Evolutionary conservation across 2,888 invertebrate species (phyloP), one percentile per base, ranked within the genome.

Genomic region (Lydus trimaculatus): DNA sequence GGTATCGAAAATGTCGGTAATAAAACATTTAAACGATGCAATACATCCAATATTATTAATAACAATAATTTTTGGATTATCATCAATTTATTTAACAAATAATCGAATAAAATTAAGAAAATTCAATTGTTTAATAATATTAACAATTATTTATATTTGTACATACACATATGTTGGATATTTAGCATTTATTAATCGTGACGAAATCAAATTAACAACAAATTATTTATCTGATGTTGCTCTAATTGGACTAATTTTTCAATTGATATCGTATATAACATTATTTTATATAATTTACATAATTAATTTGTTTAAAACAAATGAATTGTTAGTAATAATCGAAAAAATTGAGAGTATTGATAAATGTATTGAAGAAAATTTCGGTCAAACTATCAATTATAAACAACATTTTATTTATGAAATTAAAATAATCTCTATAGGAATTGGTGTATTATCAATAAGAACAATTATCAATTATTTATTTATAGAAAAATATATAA

Each of bases 201-300:
- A 63, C 63, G 15, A 13, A 39, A 31, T 2, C 56, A 65, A 33
- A 33, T 39, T 33, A 63, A 66, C 28, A 31, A 43, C 31, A 23
- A 68, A 59, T 61, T 71, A 67, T 52, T 65, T 52, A 15, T 64
- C 66, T 31, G 73, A 71, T 13, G 71, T 73, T 13, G 58, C 66
- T 0, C 61, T 68, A 62, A 67, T 63, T 33, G 67, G 68, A 23
- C 43, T 70, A 13, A 65, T 66, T 20, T 68, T 67, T 43, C 66
- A 67, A 25, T 11, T 69, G 3, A 61, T 72, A 31, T 58, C 61
- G 9, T 66, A 72, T 39, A 61, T 68, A 9, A 33, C 31, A 6
- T n/a, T 69, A 11, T 66, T 33, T 31, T 71, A 68, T 28, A 11
- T 63, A 11, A 31, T 65, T 9, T 70, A 62, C 33, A 17, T 63